phyloP scores from a whole-genome alignment of 2,113 vertebrate genomes.

The Erythrocebus patas region DNA sequence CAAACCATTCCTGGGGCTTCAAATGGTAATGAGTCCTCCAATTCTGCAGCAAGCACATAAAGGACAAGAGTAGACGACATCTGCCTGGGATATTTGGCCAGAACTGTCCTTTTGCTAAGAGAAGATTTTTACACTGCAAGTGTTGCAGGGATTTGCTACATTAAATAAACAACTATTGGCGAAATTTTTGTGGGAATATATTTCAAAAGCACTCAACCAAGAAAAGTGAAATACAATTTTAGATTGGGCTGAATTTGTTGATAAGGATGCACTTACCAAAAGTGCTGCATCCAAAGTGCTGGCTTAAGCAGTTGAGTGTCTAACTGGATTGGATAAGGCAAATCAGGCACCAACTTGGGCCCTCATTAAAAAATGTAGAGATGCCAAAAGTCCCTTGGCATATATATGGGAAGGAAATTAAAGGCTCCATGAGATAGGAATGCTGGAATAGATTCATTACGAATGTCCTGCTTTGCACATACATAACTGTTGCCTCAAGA shows the following conservation, averaged over 20 bases:
- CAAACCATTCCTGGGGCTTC: background rate
- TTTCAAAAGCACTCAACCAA: conserved; percentile 37
- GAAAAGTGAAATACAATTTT: conserved; percentile 46
- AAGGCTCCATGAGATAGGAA: conserved; percentile 25
- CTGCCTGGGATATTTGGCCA: background rate
- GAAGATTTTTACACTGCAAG: background rate
- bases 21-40: background rate
- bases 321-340: background rate
- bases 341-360: background rate
- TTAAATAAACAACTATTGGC: conserved; percentile 29
- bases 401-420: conserved; percentile 30
- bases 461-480: background rate
- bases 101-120: conserved; percentile 5
- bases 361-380: background rate
- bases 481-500: conserved; percentile 23
- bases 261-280: background rate
- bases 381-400: conserved; percentile 49
- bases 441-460: conserved; percentile 4
- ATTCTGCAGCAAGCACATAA: background rate
- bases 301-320: conserved; percentile 41
- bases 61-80: background rate
- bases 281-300: background rate
- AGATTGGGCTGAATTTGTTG: conserved; percentile 1
- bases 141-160: background rate
- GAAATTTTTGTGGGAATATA: conserved; percentile 35